Conservation (phyloP, 2,888 invertebrate species). For the Callyntrura guangdongensis region DNA sequence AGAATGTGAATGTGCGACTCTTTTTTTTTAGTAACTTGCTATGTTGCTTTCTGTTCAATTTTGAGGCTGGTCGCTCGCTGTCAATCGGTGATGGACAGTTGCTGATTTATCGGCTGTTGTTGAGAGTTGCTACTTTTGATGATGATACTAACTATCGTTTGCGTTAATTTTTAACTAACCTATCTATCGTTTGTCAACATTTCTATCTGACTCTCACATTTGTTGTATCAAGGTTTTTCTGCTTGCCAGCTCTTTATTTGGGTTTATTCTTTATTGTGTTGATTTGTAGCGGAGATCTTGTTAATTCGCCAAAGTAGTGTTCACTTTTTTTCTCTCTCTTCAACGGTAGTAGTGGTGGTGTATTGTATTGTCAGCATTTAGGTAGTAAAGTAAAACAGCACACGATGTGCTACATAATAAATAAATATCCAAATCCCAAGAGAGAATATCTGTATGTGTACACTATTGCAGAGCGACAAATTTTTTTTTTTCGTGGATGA, state of each 20-base stretch:
- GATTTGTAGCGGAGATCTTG: too few relatives aligned
- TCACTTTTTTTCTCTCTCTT: too few relatives aligned
- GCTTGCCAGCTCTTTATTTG: constrained; percentile 12
- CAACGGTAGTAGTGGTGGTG: too few relatives aligned
- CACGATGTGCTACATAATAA: too few relatives aligned
- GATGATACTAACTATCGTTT: neutral
- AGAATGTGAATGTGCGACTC: neutral
- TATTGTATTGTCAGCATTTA: constrained; percentile 22
- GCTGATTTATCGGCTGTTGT: constrained; percentile 38
- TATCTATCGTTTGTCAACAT: neutral
- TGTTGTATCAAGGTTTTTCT: neutral
- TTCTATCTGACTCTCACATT: constrained; percentile 5
- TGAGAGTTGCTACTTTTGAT: constrained; percentile 2
- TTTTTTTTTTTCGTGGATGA: neutral
- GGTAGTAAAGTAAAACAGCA: neutral
- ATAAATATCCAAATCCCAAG: neutral
- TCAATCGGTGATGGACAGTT: constrained; percentile 35
- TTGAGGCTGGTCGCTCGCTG: constrained; percentile 8
- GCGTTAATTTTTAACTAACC: neutral
- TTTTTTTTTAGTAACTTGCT: neutral
- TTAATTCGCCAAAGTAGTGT: too few relatives aligned
- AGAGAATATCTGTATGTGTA: neutral
- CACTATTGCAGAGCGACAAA: neutral
- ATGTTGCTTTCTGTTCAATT: neutral
- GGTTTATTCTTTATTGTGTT: neutral